Percentiles rank a stretch among this genome's conserved stretches.
These are phyloP conservation scores for Amphiura filiformis DNA, from an alignment of 35 echinoderm and acorn worm genomes.

Conservation along the genomic window DNA sequence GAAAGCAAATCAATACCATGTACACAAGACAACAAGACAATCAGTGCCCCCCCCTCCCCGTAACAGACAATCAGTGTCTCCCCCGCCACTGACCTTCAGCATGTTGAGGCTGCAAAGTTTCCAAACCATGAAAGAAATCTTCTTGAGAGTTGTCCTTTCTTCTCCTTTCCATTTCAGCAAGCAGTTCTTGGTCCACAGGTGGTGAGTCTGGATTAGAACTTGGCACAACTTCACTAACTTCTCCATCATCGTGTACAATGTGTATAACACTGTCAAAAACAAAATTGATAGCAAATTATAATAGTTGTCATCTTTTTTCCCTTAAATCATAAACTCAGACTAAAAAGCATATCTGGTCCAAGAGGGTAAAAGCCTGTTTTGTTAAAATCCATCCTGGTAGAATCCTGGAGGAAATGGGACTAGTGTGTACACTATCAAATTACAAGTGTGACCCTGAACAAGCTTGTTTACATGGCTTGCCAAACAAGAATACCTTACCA, in stretches of 20 bases:
- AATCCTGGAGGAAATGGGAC: not conserved
- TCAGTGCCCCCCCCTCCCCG: too few species aligned
- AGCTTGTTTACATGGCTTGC: not conserved
- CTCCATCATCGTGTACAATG: not conserved
- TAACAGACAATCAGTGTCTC: too few species aligned
- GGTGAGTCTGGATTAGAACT: slow-evolving; percentile 1
- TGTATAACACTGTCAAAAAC: not conserved
- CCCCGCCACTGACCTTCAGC: too few species aligned
- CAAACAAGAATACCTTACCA: too few species aligned
- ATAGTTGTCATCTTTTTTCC: not conserved
- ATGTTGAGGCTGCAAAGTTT: too few species aligned
- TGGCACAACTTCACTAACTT: not conserved
- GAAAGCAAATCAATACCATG: too few species aligned
- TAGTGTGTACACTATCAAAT: not conserved
- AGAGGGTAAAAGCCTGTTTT: not conserved
- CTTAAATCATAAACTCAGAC: not conserved
- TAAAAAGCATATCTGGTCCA: not conserved
- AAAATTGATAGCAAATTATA: too few species aligned
- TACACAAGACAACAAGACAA: too few species aligned
- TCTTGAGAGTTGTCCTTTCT: too few species aligned
- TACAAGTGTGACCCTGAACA: not conserved
- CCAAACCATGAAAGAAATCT: too few species aligned
- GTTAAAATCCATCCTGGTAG: not conserved
- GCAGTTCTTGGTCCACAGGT: not conserved
- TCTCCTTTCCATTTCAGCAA: not conserved